These are phyloP conservation scores for Rissa tridactyla DNA, from an alignment of 2,113 vertebrate genomes.

Conservation along the genomic window DNA sequence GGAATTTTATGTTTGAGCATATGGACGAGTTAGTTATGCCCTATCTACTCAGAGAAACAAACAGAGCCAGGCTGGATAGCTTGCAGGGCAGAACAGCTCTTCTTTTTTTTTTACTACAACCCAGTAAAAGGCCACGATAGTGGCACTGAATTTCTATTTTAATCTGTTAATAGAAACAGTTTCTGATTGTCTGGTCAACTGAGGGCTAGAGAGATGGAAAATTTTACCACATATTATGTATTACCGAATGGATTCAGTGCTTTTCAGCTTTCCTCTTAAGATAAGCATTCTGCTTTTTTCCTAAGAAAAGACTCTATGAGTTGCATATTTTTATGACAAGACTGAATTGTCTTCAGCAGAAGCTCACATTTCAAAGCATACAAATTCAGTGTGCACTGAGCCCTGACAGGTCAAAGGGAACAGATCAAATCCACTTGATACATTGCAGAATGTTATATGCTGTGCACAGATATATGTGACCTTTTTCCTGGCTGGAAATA, in stretches of 20 bases:
- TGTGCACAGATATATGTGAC: not conserved
- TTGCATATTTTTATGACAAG: not conserved
- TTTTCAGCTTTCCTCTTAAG: not conserved
- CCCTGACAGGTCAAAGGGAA: not conserved
- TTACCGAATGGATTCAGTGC: not conserved
- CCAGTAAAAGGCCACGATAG: not conserved
- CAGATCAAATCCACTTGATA: not conserved
- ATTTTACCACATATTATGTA: not conserved
- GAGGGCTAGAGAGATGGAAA: not conserved
- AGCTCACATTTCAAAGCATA: not conserved
- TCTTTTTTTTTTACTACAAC: not conserved
- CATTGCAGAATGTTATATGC: not conserved
- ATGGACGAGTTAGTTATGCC: constrained; percentile 65
- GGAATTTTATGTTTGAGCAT: constrained; percentile 62
- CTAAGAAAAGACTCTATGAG: not conserved
- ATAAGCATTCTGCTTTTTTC: not conserved
- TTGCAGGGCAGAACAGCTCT: constrained; percentile 37
- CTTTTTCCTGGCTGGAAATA: not conserved
- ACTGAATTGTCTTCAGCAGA: not conserved
- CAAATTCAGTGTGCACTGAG: not conserved
- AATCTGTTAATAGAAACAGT: not conserved
- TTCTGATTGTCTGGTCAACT: not conserved
- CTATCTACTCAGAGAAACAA: constrained; percentile 62
- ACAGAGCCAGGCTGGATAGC: constrained; percentile 50
- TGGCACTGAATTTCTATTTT: constrained; percentile 38